Conservation (phyloP, 2,113 vertebrate genomes). For the Rynchops niger region DNA sequence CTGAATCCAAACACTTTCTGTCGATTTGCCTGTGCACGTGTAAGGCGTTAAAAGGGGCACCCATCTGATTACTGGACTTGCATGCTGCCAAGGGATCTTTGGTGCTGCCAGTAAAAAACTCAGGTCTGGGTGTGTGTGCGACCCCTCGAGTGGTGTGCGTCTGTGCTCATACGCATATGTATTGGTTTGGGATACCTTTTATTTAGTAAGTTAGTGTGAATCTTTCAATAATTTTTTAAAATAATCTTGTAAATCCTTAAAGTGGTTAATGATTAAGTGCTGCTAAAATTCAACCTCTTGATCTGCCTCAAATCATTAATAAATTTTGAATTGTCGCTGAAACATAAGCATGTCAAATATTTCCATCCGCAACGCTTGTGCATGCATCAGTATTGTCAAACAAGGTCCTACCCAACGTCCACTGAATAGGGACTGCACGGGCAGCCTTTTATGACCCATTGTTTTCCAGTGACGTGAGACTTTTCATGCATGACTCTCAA, state of each 20-base stretch:
- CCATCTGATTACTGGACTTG: not conserved
- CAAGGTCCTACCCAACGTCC: not conserved
- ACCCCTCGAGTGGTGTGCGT: not conserved
- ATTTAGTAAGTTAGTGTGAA: not conserved
- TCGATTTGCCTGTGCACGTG: not conserved
- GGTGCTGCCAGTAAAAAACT: not conserved
- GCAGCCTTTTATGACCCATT: not conserved
- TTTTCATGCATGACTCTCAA: not conserved
- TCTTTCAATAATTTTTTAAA: not conserved
- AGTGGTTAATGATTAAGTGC: not conserved
- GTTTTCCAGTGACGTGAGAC: not conserved
- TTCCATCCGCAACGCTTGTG: not conserved
- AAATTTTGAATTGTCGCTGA: not conserved
- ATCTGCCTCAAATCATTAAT: not conserved
- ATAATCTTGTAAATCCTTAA: not conserved
- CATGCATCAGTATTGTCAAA: not conserved
- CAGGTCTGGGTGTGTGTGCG: not conserved
- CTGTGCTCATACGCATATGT: not conserved
- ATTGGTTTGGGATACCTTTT: not conserved
- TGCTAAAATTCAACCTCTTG: not conserved
- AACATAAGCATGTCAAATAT: not conserved
- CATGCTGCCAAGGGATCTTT: not conserved
- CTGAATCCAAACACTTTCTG: not conserved
- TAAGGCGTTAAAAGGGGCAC: not conserved
- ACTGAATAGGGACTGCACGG: accelerated